Base-by-base conservation (phyloP, 2,113 vertebrate genomes). In the Nothobranchius furzeri region DNA sequence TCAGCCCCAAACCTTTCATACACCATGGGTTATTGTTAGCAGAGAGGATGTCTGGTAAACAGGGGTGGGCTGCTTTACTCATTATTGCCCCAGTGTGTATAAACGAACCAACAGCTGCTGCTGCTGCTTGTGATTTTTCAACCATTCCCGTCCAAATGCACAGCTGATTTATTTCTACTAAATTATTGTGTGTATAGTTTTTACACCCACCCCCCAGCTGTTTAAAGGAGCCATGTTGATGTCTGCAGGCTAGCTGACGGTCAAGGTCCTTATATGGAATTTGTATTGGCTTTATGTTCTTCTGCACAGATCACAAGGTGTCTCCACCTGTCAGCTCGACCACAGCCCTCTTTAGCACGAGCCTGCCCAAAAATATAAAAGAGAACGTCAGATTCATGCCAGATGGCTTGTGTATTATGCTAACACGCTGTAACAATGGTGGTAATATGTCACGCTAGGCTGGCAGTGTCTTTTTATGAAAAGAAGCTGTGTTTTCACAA, bases 251-350 rank as follows among this genome's bases (percentile, higher is more conserved):
- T 56, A 43, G 70, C 61, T 70, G 47, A 61, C 54, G 4, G 60
- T 65, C 50, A 68, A 73, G 61, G 64, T 0, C 89, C 84, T 66
- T 87, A 87, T 85, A 89, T 86, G 88, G 85, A 74, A 60, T 40
- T 47, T 52, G 60, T 51, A 12, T 77, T 40, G 43, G 71, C 75
- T 35, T 70, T 64, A 43, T 59, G 67, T 51, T 79, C 57, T 51
- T 85, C 85, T 90, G 85, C 81, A 84, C 70, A 88, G 57, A 81
- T 91, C 86, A 86, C 62, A 74, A 82, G 80, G 73, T 86, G 84
- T 85, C 78, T 76, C 85, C 74, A 83, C 83, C 87, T 90, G 83
- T 83, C 85, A 88, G 72, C 66, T 66, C 63, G 9, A 71, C 84
- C 61, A 73, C 66, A 70, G 67, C 78, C 68, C 57, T 78, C 69